These are phyloP conservation scores for Drosophila teissieri DNA, from an alignment of 1,140 invertebrate species.

Conservation along the genomic window DNA sequence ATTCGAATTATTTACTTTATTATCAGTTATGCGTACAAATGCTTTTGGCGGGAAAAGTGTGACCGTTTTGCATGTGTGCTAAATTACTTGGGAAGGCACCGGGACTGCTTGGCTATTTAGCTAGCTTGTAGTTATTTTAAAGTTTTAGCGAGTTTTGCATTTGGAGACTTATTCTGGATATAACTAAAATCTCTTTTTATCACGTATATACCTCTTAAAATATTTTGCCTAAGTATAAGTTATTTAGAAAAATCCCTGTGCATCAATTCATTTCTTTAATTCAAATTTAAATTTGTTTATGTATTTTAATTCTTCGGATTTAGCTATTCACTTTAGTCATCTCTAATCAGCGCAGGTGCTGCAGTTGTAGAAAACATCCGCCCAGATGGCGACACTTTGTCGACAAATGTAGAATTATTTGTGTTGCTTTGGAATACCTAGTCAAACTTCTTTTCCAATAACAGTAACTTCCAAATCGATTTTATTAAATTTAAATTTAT, in stretches of 20 bases:
- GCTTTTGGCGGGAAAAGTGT: slow-evolving; percentile 32
- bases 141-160: no score
- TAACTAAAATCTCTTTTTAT: no score
- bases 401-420: not conserved
- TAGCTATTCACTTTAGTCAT: not conserved
- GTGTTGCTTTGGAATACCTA: not conserved
- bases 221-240: no score
- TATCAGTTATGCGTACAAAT: not conserved
- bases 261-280: no score
- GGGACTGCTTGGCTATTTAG: not conserved
- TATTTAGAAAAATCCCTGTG: no score
- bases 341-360: not conserved
- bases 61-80: not conserved
- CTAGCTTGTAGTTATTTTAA: not conserved
- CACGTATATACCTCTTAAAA: no score
- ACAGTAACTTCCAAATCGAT: not conserved
- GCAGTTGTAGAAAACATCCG: not conserved
- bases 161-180: no score
- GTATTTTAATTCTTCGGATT: no score
- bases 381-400: not conserved
- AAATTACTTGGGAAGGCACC: not conserved
- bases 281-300: no score
- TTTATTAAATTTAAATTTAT: not conserved
- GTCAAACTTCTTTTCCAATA: no score
- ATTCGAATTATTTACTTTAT: not conserved